These are phyloP conservation scores for Pluvianellus socialis DNA, from an alignment of 2,113 vertebrate species.

Conservation along the genomic window DNA sequence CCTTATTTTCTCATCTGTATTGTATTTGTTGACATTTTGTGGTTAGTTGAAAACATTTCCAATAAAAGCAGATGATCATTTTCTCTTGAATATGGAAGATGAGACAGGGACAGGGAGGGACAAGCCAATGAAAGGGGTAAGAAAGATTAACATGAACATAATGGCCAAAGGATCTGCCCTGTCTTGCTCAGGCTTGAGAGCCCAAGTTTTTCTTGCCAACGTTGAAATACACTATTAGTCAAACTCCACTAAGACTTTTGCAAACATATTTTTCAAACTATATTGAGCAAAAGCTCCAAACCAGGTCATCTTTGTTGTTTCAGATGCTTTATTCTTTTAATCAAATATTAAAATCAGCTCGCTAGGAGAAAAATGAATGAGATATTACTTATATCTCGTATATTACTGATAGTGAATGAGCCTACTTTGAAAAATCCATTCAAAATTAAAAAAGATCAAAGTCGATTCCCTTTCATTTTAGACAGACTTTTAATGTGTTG, in stretches of 20 bases:
- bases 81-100: background rate
- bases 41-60: background rate
- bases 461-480: background rate
- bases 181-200: background rate
- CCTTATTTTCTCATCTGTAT: background rate
- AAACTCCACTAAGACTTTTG: background rate
- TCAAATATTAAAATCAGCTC: background rate
- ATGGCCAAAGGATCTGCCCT: background rate
- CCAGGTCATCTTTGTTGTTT: background rate
- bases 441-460: background rate
- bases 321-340: background rate
- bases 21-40: background rate
- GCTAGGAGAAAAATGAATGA: background rate
- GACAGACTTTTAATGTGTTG: background rate
- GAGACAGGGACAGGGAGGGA: background rate
- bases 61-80: background rate
- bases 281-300: background rate
- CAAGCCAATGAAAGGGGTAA: background rate
- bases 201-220: background rate
- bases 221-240: background rate
- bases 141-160: background rate
- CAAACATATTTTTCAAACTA: background rate
- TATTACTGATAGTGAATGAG: background rate
- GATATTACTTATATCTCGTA: background rate
- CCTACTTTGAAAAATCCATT: background rate